Base-by-base conservation (phyloP, 2,797 vertebrate species). In the Threskiornis aethiopicus region DNA sequence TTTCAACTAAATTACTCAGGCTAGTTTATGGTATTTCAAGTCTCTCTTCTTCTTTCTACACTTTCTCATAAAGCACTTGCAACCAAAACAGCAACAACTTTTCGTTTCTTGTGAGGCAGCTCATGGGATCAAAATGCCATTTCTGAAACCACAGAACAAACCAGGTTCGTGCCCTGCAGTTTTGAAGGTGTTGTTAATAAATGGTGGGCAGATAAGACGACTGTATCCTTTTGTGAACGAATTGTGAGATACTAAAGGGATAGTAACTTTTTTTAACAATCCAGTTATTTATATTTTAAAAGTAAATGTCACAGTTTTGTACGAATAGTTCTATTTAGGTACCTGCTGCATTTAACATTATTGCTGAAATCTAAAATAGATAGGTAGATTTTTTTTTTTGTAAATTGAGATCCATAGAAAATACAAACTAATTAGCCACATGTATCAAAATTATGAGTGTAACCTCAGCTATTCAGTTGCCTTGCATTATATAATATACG, bases 371-470 rank as follows among this genome's bases (percentile, higher is more conserved):
- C 77, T 59, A 77, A 89, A 77, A 66, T 24, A 79, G 66, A 46
- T 85, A 46, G 0, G n/a, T 72, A 87, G 85, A 79, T 52, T 81
- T 87, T 84, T 54, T 54, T 94, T 67, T 90, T 93, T 64, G n/a
- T 33, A 69, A 80, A 92, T 91, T 82, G 35, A 76, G 61, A 95
- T 92, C 59, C 71, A 35, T 33, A 87, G 82, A 85, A 98, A 97
- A 97, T 76, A 90, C 84, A 96, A 96, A 96, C 77, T 97, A 98
- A 98, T 98, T 97, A 97, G 86, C 75, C 73, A 84, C 87, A 96
- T 98, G 93, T 90, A 97, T 98, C 97, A 97, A 97, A 97, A 97
- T 97, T 97, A 96, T 94, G 95, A 91, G 96, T 89, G 71, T 90
- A 96, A 96, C 59, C 93, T 91, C 92, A 95, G 95, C 95, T 96